Percentiles rank a stretch among this genome's conserved stretches.
phyloP scores from a whole-genome alignment of 2,888 invertebrate species.

The Machimus atricapillus region DNA sequence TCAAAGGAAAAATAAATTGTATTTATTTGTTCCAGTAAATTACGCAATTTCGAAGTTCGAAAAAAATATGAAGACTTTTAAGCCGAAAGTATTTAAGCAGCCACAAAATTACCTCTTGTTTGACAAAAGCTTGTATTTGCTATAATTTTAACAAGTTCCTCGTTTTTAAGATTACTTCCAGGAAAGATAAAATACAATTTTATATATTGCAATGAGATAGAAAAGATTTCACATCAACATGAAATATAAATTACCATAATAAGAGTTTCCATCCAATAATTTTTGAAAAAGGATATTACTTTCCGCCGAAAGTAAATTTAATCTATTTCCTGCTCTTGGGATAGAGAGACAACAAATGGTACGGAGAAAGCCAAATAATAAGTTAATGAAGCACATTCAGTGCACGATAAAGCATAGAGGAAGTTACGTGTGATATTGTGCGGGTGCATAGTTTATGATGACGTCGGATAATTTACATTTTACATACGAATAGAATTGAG shows the following conservation, averaged over 20 bases:
- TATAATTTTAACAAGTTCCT: not conserved
- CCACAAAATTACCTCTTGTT: not conserved
- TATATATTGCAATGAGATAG: not conserved
- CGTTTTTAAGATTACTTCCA: not conserved
- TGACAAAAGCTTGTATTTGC: not conserved
- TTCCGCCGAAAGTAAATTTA: not conserved
- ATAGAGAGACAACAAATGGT: not conserved
- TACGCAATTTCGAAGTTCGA: no score
- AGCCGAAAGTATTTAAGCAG: not conserved
- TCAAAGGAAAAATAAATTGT: not conserved
- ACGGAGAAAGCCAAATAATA: not conserved
- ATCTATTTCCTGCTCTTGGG: not conserved
- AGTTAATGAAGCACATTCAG: not conserved
- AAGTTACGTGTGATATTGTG: not conserved
- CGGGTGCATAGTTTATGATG: not conserved
- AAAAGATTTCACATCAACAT: not conserved
- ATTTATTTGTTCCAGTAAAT: no score
- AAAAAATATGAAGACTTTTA: not conserved
- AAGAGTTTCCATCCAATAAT: not conserved
- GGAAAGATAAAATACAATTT: not conserved
- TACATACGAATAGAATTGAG: not conserved
- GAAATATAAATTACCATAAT: not conserved
- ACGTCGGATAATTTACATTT: not conserved
- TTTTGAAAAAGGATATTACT: not conserved
- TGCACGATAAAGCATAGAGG: not conserved